Evolutionary conservation across 2,888 invertebrate genomes (phyloP).

Genomic region (Dolichomitus sp.): DNA sequence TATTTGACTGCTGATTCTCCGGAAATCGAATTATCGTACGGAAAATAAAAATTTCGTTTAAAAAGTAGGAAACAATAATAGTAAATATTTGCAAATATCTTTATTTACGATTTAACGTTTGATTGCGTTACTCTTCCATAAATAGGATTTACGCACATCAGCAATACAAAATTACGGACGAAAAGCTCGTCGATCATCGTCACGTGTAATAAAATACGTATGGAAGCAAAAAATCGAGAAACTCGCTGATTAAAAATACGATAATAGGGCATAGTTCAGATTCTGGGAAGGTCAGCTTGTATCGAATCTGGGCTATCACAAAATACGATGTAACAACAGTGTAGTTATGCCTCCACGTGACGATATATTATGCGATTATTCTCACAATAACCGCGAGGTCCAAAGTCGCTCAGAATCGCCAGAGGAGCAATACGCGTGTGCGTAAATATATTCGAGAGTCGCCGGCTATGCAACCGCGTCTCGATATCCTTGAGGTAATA

Average conservation of each 20-base stretch:
- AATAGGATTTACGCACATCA: conserved; percentile 8
- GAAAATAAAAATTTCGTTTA: no score
- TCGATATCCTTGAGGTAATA: conserved; percentile 71
- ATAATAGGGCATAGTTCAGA: conserved; percentile 75
- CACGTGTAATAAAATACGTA: not conserved
- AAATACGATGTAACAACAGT: conserved; percentile 35
- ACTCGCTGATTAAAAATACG: conserved; percentile 28
- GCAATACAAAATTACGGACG: conserved; percentile 8
- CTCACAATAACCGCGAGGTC: conserved; percentile 24
- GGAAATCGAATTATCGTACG: not conserved
- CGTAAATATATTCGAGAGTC: conserved; percentile 11
- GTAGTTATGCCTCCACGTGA: conserved; percentile 26
- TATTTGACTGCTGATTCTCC: not conserved
- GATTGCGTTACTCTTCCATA: not conserved
- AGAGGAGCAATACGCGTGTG: not conserved
- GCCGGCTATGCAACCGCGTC: not conserved
- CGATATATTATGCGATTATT: conserved; percentile 31
- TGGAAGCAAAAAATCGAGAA: conserved; percentile 14
- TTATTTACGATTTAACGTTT: not conserved
- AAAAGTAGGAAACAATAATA: not conserved
- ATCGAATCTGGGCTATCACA: conserved; percentile 71
- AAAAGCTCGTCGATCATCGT: conserved; percentile 20
- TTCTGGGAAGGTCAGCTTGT: conserved; percentile 72
- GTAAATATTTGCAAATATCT: not conserved
- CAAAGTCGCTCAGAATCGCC: conserved; percentile 26